phyloP scores from a whole-genome alignment of 1,140 invertebrate species.

The Saccostrea glomerata region DNA sequence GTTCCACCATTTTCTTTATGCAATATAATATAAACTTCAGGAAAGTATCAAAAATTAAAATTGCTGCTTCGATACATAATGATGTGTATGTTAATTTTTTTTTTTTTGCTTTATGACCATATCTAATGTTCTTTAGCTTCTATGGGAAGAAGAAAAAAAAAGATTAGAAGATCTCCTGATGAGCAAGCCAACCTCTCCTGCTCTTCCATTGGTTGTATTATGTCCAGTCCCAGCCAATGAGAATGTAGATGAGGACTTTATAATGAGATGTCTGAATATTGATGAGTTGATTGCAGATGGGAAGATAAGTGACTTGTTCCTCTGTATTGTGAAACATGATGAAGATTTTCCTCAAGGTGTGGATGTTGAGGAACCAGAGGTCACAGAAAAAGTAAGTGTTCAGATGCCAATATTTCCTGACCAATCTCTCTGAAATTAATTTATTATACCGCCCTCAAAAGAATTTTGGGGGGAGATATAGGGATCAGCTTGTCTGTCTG shows the following conservation, averaged over 20 bases:
- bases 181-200: slow-evolving; percentile 63
- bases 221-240: slow-evolving; percentile 57
- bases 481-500: too few species aligned
- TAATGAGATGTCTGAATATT: slow-evolving; percentile 60
- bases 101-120: too few species aligned
- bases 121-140: slow-evolving; percentile 54
- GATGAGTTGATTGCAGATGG: slow-evolving; percentile 56
- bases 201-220: slow-evolving; percentile 69
- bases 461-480: too few species aligned
- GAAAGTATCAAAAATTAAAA: too few species aligned
- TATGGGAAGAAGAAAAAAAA: slow-evolving; percentile 64
- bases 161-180: slow-evolving; percentile 66
- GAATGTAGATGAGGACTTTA: slow-evolving; percentile 43
- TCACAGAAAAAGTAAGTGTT: slow-evolving; percentile 57
- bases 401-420: background rate
- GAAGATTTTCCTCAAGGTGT: slow-evolving; percentile 45
- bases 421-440: too few species aligned
- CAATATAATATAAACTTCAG: too few species aligned
- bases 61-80: too few species aligned
- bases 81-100: too few species aligned
- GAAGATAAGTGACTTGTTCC: slow-evolving; percentile 58
- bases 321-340: slow-evolving; percentile 46
- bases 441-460: too few species aligned
- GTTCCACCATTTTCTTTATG: too few species aligned
- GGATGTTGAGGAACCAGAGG: slow-evolving; percentile 51